Evolutionary conservation across 1,140 invertebrate genomes (phyloP).

Genomic region (Neuroterus valhalla): DNA sequence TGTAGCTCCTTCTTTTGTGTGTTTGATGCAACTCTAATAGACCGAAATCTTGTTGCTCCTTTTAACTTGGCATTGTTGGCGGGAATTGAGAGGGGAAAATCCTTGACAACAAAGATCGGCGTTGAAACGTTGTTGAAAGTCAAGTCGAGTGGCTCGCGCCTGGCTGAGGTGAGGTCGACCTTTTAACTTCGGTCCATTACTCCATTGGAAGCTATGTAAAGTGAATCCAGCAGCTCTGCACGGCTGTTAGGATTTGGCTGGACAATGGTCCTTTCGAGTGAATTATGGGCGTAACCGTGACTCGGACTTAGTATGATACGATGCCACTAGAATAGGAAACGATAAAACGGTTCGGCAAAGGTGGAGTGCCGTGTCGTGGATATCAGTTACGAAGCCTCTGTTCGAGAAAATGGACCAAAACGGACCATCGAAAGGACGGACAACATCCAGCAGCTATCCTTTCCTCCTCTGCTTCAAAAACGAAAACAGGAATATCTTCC

Average conservation of each 20-base stretch:
- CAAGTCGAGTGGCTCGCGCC: conserved; percentile 22
- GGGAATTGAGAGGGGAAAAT: background rate
- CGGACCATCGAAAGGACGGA: too few relatives aligned
- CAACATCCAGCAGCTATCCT: too few relatives aligned
- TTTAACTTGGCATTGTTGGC: background rate
- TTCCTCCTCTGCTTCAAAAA: too few relatives aligned
- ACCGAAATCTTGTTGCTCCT: background rate
- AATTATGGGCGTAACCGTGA: conserved; percentile 28
- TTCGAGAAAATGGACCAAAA: conserved; percentile 13
- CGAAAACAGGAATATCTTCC: too few relatives aligned
- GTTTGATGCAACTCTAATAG: background rate
- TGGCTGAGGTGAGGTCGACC: conserved; percentile 2
- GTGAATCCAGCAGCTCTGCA: conserved; percentile 24
- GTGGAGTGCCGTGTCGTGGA: conserved; percentile 20
- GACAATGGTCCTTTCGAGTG: conserved; percentile 26
- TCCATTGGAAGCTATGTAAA: background rate
- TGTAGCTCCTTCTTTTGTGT: background rate
- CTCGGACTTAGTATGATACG: conserved; percentile 20
- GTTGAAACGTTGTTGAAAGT: background rate
- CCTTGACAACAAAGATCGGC: background rate
- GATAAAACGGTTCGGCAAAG: conserved; percentile 23
- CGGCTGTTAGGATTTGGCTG: conserved; percentile 20
- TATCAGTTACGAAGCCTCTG: conserved; percentile 25
- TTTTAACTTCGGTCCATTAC: conserved; percentile 12
- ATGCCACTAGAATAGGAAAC: conserved; percentile 24